A percentile compares a stretch with the other conserved stretches of the same genome.
These are phyloP conservation scores for Horisme vitalbata DNA, from an alignment of 2,888 invertebrate genomes.

Conservation along the genomic window DNA sequence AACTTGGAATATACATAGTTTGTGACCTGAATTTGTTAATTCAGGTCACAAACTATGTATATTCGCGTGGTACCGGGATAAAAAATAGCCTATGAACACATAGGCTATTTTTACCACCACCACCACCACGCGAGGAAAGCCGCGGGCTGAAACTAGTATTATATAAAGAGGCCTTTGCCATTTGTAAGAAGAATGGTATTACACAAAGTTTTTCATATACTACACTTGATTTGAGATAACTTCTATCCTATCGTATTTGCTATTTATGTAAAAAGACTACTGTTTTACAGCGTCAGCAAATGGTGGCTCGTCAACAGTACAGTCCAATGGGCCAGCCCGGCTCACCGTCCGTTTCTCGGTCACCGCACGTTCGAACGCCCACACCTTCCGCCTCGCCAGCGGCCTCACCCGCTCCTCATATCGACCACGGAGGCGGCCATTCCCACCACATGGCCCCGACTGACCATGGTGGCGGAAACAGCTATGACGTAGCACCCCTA, in stretches of 20 bases:
- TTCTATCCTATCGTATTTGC: not conserved
- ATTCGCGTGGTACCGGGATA: too few relatives aligned
- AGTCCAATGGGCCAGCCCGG: slow-evolving; percentile 81
- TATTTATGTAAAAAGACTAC: not conserved
- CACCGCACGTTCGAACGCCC: slow-evolving; percentile 77
- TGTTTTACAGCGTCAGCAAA: slow-evolving; percentile 65
- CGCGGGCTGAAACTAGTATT: too few relatives aligned
- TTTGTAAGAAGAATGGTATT: too few relatives aligned
- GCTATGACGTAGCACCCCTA: slow-evolving; percentile 71
- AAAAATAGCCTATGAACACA: too few relatives aligned
- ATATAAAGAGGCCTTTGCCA: too few relatives aligned
- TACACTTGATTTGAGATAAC: not conserved
- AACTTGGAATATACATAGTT: too few relatives aligned
- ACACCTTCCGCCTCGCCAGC: slow-evolving; percentile 69
- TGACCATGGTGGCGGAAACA: slow-evolving; percentile 19
- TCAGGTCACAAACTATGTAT: too few relatives aligned
- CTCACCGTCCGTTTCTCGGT: slow-evolving; percentile 81
- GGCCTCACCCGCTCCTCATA: slow-evolving; percentile 65
- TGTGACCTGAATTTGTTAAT: too few relatives aligned
- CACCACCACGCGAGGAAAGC: too few relatives aligned
- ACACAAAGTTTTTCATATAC: too few relatives aligned
- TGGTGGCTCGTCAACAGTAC: slow-evolving; percentile 77
- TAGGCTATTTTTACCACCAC: too few relatives aligned
- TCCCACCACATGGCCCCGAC: slow-evolving; percentile 43
- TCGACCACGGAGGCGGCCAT: slow-evolving; percentile 60